Conservation (phyloP, 2,888 invertebrate genomes). For the Microctonus brassicae region DNA sequence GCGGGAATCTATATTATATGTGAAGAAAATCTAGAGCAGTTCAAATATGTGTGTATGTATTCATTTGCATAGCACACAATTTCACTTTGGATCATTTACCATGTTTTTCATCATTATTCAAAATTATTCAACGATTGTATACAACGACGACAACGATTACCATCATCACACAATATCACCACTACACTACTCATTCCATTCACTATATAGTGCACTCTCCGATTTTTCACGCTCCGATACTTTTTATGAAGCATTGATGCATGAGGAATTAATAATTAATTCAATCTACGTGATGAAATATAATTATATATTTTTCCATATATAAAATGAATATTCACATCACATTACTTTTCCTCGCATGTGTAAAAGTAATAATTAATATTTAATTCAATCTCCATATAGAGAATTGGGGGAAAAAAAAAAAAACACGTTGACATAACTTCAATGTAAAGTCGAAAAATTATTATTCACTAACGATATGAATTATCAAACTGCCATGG, state of each 20-base stretch:
- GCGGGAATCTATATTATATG: constrained; percentile 39
- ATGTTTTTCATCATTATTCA: constrained; percentile 30
- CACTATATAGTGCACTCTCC: neutral
- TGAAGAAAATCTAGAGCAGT: constrained; percentile 31
- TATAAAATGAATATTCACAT: neutral
- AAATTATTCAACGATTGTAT: constrained; percentile 34
- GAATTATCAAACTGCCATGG: no score
- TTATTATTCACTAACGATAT: neutral
- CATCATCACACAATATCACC: neutral
- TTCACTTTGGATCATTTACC: constrained; percentile 39
- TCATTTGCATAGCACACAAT: constrained; percentile 35
- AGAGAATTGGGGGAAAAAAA: no score
- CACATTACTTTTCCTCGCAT: neutral
- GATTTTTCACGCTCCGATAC: constrained; percentile 12
- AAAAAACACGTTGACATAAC: neutral
- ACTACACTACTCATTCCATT: constrained; percentile 3
- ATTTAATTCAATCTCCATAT: neutral
- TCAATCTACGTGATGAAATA: neutral
- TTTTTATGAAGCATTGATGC: constrained; percentile 11
- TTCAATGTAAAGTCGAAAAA: neutral
- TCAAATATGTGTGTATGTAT: neutral
- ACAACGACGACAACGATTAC: constrained; percentile 16
- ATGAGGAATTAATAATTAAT: constrained; percentile 10
- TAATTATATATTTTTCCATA: neutral
- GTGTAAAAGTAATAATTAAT: neutral